A percentile compares a stretch with the other conserved stretches of the same genome.
Evolutionary conservation across 2,888 invertebrate genomes (phyloP).

Genomic region (Chalcosyrphus nemorum): DNA sequence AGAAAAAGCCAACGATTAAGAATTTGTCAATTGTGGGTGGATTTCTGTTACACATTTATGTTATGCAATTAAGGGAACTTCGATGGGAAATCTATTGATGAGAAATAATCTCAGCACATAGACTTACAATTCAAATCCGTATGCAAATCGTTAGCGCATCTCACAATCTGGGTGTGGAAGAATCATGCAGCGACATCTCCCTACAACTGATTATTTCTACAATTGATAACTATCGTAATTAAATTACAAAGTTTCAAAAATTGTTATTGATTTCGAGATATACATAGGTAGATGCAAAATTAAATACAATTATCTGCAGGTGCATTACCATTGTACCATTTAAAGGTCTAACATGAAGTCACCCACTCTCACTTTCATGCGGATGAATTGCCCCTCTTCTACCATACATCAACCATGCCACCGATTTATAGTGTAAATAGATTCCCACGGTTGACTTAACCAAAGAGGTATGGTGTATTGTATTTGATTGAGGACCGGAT

Average conservation of each 20-base stretch:
- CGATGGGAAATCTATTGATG: conserved; percentile 3
- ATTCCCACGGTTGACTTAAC: conserved; percentile 33
- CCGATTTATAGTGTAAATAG: neutral
- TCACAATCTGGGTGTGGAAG: conserved; percentile 13
- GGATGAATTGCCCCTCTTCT: neutral
- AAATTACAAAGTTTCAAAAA: neutral
- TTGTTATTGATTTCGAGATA: conserved; percentile 6
- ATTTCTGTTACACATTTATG: conserved; percentile 17
- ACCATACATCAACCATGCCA: neutral
- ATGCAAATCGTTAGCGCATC: conserved; percentile 3
- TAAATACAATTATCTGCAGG: neutral
- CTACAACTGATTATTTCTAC: neutral
- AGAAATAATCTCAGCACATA: neutral
- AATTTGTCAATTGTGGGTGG: conserved; percentile 15
- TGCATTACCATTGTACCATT: neutral
- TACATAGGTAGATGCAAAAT: neutral
- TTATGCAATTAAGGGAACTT: conserved; percentile 30
- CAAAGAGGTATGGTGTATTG: neutral
- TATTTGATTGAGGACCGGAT: conserved; percentile 53
- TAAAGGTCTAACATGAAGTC: conserved; percentile 3
- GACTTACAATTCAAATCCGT: conserved; percentile 23
- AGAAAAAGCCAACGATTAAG: neutral
- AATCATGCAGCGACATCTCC: conserved; percentile 6
- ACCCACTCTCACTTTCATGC: conserved; percentile 46
- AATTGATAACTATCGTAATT: neutral